Base-by-base conservation (phyloP, 2,797 vertebrate species). In the Diplodus puntazzo region DNA sequence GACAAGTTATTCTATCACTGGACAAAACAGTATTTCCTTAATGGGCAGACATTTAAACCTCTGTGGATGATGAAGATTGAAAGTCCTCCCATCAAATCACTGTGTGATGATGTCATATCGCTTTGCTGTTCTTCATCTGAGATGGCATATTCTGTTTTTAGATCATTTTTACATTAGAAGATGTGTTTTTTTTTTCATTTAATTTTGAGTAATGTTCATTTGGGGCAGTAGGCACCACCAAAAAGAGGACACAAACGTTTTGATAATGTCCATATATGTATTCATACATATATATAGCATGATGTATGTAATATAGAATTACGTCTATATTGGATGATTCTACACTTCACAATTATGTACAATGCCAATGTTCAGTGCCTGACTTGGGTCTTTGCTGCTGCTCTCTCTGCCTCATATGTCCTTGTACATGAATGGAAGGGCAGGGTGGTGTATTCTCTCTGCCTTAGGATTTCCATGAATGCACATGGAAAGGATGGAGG, bases 41-140 rank as follows among this genome's bases (percentile, higher is more conserved):
- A 76, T 16, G 43, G 45, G 65, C 27, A 75, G 77, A 61, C 43
- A 11, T 91, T 90, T 85, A 85, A 88, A 82, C 18, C 53, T 20
- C 1, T 65, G 43, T 27, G 34, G 42, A 67, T 79, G 71, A 77
- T 73, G 79, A 81, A 23, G 49, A 64, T 0, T 14, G 11, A 67
- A 39, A 25, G 54, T 73, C 39, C n/a, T 79, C 59, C 78, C 46
- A 82, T 84, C 63, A 69, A 81, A 87, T 88, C 62, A 77, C 43
- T 53, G 20, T 45, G 43, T 52, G 52, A 79, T 86, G 78, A 84
- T 66, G 77, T 86, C 69, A 83, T 3, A 77, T 11, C 0, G 0
- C 3, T 55, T 43, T 53, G 45, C 21, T 8, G 4, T 30, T 65
- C 9, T 60, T 72, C 14, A 66, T 72, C 18, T 62, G 11, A 57